These are phyloP conservation scores for Platygyra sinensis DNA, from an alignment of 64 coral and sea anemone genomes.

Conservation along the genomic window DNA sequence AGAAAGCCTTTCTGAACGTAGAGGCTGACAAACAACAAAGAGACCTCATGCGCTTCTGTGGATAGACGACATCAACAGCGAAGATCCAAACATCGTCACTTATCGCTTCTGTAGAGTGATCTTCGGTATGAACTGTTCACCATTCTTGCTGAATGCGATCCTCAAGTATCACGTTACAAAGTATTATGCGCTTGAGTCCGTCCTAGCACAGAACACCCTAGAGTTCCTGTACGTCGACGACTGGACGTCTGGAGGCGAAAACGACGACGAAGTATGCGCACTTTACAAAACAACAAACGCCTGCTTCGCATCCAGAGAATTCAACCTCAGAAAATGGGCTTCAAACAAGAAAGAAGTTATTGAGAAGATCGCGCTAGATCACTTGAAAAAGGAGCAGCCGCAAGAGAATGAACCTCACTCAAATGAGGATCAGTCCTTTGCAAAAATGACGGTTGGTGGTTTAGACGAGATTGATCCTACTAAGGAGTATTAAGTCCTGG, in stretches of 20 bases:
- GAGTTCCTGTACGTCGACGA: constrained; percentile 67
- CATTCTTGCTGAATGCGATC: too few species aligned
- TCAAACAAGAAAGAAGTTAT: too few species aligned
- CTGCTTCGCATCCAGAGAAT: constrained; percentile 47
- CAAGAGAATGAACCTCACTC: not conserved
- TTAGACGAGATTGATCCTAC: constrained; percentile 60
- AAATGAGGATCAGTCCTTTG: too few species aligned
- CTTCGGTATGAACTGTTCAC: too few species aligned
- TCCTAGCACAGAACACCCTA: constrained; percentile 16
- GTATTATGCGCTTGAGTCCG: constrained; percentile 20
- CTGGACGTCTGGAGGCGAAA: constrained; percentile 27
- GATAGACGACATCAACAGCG: constrained; percentile 28
- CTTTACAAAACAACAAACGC: not conserved
- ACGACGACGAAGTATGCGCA: constrained; percentile 22
- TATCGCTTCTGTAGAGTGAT: too few species aligned
- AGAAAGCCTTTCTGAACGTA: constrained; percentile 45
- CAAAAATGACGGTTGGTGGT: constrained; percentile 58
- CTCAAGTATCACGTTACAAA: constrained; percentile 1
- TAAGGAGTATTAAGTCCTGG: constrained; percentile 47
- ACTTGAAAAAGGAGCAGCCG: not conserved
- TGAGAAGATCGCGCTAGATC: not conserved
- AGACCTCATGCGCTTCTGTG: constrained; percentile 45
- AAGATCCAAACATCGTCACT: constrained; percentile 29
- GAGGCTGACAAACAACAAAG: constrained; percentile 30
- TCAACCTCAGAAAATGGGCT: too few species aligned